Conservation (phyloP, 2,888 invertebrate genomes). For the Pyrocoelia pectoralis region DNA sequence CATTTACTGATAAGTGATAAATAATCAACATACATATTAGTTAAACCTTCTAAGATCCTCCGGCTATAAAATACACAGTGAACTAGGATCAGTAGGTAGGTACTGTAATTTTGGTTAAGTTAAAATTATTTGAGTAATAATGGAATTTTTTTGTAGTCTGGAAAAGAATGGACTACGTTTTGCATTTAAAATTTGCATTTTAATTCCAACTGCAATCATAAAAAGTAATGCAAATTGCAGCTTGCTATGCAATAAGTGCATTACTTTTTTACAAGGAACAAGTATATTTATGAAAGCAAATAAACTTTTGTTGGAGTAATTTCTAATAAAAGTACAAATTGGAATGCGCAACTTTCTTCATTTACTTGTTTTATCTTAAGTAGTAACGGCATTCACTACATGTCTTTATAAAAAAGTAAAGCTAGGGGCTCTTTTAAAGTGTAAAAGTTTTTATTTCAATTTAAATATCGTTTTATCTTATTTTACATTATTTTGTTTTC, state of each 20-base stretch:
- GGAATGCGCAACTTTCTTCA: neutral
- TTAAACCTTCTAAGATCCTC: slow-evolving; percentile 1
- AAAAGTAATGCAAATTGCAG: slow-evolving; percentile 6
- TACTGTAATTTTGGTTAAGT: no score
- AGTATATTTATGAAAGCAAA: neutral
- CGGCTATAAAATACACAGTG: no score
- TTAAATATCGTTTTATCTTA: no score
- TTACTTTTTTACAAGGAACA: neutral
- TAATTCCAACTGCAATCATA: slow-evolving; percentile 8
- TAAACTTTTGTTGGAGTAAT: neutral
- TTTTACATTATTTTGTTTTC: no score
- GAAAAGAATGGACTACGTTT: neutral
- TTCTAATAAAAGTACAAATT: neutral
- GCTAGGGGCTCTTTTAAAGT: no score
- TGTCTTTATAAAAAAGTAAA: no score
- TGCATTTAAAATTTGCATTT: slow-evolving; percentile 4
- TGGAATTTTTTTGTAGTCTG: neutral
- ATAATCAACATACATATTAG: slow-evolving; percentile 24
- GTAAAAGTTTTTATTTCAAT: no score
- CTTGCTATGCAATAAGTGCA: slow-evolving; percentile 2
- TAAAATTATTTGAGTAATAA: no score
- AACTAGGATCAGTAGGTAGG: no score
- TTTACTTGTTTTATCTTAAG: neutral
- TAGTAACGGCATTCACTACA: neutral
- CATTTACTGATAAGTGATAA: slow-evolving; percentile 23